Percentiles rank a stretch among this genome's conserved stretches.
Evolutionary conservation across 2,113 vertebrate species (phyloP).

Genomic region (Gnathonemus longibarbis): DNA sequence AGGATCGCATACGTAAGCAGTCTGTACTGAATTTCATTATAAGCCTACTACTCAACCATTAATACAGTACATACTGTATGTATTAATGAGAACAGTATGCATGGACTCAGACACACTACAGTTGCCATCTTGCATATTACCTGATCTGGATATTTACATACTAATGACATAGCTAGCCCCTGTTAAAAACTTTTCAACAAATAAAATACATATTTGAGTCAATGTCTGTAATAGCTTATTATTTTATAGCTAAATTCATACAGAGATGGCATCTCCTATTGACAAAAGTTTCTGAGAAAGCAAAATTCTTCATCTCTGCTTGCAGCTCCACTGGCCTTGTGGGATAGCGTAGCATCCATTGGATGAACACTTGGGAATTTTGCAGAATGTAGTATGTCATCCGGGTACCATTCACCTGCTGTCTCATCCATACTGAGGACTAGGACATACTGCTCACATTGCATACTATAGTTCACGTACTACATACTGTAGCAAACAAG

Average conservation of each 20-base stretch:
- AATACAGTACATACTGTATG: not conserved
- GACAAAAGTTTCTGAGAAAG: not conserved
- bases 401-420: not conserved
- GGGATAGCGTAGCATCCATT: not conserved
- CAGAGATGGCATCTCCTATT: not conserved
- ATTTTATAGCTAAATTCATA: not conserved
- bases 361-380: not conserved
- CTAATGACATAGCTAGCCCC: not conserved
- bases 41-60: not conserved
- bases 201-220: not conserved
- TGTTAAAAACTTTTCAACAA: not conserved
- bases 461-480: not conserved
- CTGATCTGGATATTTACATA: not conserved
- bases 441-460: not conserved
- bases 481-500: not conserved
- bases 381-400: not conserved
- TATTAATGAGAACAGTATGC: not conserved
- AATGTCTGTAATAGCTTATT: not conserved
- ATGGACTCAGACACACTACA: not conserved
- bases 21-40: not conserved
- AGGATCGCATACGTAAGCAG: not conserved
- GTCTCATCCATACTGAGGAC: not conserved
- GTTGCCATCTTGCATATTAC: not conserved
- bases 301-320: not conserved
- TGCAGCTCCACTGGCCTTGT: not conserved